These are phyloP conservation scores for Druon quercuslanigerum DNA, from an alignment of 1,140 invertebrate genomes.

Conservation along the genomic window DNA sequence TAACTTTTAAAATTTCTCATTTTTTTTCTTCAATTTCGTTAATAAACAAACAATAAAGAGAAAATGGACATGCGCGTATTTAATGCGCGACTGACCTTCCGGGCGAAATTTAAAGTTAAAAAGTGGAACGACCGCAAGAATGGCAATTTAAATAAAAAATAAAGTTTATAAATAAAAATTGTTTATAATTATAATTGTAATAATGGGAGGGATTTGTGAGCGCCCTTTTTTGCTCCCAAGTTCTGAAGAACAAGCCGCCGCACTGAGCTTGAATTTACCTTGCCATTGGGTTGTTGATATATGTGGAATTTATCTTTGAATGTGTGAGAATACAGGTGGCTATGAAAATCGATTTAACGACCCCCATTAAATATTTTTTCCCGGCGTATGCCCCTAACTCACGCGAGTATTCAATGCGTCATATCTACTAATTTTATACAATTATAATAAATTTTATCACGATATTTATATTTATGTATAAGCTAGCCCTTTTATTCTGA, in stretches of 20 bases:
- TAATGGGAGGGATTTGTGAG: not conserved
- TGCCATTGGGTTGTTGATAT: conserved; percentile 61
- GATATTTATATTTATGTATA: not conserved
- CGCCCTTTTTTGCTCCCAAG: conserved; percentile 11
- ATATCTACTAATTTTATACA: not conserved
- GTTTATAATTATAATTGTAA: not conserved
- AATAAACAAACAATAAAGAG: no score
- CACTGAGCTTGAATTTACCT: conserved; percentile 64
- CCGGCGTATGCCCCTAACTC: conserved; percentile 8
- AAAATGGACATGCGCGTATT: no score
- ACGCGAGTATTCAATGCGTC: conserved; percentile 9
- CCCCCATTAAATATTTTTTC: conserved; percentile 46
- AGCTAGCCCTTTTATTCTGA: not conserved
- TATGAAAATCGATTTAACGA: conserved; percentile 65
- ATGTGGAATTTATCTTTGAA: conserved; percentile 36
- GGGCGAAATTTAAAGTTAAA: no score
- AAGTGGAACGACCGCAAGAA: no score
- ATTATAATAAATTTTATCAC: conserved; percentile 11
- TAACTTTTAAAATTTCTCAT: no score
- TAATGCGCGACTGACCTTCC: no score
- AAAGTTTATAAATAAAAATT: not conserved
- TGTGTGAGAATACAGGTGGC: conserved; percentile 58
- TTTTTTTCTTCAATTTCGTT: no score
- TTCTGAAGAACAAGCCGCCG: conserved; percentile 46
- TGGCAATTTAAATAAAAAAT: no score